Evolutionary conservation across 2,113 vertebrate genomes (phyloP), one percentile per base, ranked within the genome.

Genomic region (Rhinolophus sinicus): DNA sequence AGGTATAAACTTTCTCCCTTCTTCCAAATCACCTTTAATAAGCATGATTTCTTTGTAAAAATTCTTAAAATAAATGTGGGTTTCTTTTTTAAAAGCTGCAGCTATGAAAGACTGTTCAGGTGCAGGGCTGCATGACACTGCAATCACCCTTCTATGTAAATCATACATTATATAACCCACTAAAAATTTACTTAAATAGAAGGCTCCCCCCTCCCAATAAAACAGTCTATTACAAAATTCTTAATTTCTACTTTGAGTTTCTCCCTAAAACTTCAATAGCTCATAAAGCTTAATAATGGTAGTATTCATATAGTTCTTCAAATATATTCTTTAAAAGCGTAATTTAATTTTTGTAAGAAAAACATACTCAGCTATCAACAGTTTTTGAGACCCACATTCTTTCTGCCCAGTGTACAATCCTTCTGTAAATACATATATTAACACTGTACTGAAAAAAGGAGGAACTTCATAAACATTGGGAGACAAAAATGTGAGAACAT

Each of bases 301-400:
- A 76, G 28, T 44, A 91, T n/a, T 93, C 50, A 93, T 11, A 35
- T 4, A 91, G 58, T 54, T 69, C 60, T 60, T 85, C 52, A 90
- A 70, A 70, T 70, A n/a, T 26, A 86, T 50, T 78, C 21, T 69
- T 82, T 52, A 83, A 87, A 78, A 89, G 33, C 6, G 40, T 13
- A 88, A 88, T 64, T 84, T 75, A 80, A 54, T 76, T 86, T 85
- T 58, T 95, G n/a, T 35, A 69, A 58, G 28, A 84, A 86, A 93
- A 87, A 35, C 33, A 93, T 60, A 72, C n/a, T 52, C n/a, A 56
- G 50, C 16, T 21, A 54, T 50, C 10, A 73, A 52, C 52, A 78
- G 44, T 65, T 86, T 62, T 93, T 40, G 83, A 91, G 75, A 62
- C 26, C 28, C 52, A 87, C 65, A 84, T 82, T 60, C 33, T 64